Evolutionary conservation across 2,797 vertebrate genomes (phyloP), one percentile per base, ranked within the genome.

Genomic region (Hyperoplus immaculatus): DNA sequence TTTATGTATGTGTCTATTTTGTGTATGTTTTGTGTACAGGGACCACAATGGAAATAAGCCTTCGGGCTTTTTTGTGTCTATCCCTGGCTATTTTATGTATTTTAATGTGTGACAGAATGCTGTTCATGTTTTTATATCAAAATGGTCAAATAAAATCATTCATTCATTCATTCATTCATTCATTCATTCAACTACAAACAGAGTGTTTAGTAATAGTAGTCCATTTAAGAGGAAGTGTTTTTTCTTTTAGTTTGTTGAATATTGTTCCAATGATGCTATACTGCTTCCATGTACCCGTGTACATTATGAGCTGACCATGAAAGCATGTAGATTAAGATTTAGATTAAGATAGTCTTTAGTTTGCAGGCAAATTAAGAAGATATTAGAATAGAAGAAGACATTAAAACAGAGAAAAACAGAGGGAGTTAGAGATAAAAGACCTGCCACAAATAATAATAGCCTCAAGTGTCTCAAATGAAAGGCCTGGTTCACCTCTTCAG

Each of bases 391-490:
- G 16, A 58, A 41, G 8, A 29, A 41, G 8, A 47, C 10, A 36
- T 56, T 11, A 21, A 67, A 66, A 54, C 0, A 13, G 1, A 14
- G 38, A 11, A 43, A 18, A 59, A 62, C 3, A 59, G 38, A 43
- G 39, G 14, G 12, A 42, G 59, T 42, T 5, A 14, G 8, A 75
- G 64, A 78, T 51, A 57, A 76, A 62, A 55, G 14, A 18, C 53
- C 12, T 41, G 70, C 18, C 47, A 39, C 3, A 8, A 42, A 59
- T 15, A 43, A 61, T 16, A 64, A 47, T 18, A 13, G 5, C 29
- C 29, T 29, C 29, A 29, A 65, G 6, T 1, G 8, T 21, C 11
- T 60, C 5, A 18, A 64, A 64, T 57, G 57, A 65, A 67, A 69
- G 38, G 6, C 16, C 38, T 60, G 47, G 4, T 38, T 68, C 41